Evolutionary conservation across 2,113 vertebrate genomes (phyloP), one percentile per base, ranked within the genome.

Genomic region (Ptychochromis oligacanthus): DNA sequence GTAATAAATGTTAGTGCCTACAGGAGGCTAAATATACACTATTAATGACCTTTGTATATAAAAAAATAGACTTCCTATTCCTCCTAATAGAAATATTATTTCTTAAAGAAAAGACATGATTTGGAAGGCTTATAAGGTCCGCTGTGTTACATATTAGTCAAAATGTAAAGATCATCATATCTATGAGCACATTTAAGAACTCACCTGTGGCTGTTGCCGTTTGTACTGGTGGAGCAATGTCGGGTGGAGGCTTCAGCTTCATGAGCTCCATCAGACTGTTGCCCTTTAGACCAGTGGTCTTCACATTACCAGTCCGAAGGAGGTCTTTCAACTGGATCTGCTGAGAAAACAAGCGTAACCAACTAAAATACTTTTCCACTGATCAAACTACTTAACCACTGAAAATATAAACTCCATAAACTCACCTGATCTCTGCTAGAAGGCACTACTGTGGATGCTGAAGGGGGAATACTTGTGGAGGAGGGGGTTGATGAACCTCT

Each of bases 231-330:
- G 97, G 97, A 62, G 97, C 97, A 60, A 99, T 99, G 89, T 99
- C 97, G 20, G 97, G 95, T n/a, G 98, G 98, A 18, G 98, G 98
- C 90, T 99, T 99, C 60, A 99, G 86, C 77, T 97, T 99, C 98
- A 99, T 99, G 70, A 99, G 97, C 93, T 99, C 98, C 88, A 98
- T 98, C 77, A 99, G 96, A 95, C 98, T 99, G 80, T 96, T 99
- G 74, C 95, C 97, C 94, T 97, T 95, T 4, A 92, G 40, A 55
- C 80, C 83, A 1, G 85, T 96, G 72, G 90, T 96, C 93, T 90
- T 95, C 76, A 97, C 95, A 93, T 95, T 96, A 6, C 97, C 95
- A 11, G 95, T 96, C 94, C 97, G 96, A 0, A 99, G 96, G 5
- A 99, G 95, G 90, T 99, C 98, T 94, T 99, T 99, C 77, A 99